These are phyloP conservation scores for Baryphthengus martii DNA, from an alignment of 2,113 vertebrate species.

Conservation along the genomic window DNA sequence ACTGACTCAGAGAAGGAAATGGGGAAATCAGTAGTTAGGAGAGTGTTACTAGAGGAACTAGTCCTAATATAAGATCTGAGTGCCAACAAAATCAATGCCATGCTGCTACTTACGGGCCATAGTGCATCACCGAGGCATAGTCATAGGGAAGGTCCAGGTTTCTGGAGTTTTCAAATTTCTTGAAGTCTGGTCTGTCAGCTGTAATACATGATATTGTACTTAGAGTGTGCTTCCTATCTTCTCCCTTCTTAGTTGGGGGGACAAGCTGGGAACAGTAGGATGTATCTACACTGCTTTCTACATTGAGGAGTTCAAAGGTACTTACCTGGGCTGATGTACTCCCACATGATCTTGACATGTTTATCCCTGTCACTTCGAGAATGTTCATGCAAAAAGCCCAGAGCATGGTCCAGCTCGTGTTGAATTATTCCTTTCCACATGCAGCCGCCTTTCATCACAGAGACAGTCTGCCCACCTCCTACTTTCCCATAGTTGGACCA, in stretches of 20 bases:
- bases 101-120: slow-evolving; percentile 61
- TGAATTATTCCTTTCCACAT: slow-evolving; percentile 83
- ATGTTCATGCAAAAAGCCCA: slow-evolving; percentile 86
- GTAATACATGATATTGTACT: neutral
- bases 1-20: neutral
- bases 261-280: neutral
- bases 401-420: slow-evolving; percentile 83
- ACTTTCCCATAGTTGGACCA: slow-evolving; percentile 82
- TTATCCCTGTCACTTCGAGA: slow-evolving; percentile 82
- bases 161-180: slow-evolving; percentile 47
- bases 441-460: slow-evolving; percentile 79
- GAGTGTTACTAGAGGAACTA: neutral
- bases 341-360: slow-evolving; percentile 81
- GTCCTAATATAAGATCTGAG: neutral
- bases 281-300: neutral
- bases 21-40: neutral
- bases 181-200: slow-evolving; percentile 63
- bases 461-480: slow-evolving; percentile 80
- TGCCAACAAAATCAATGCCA: neutral
- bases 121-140: slow-evolving; percentile 72
- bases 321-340: slow-evolving; percentile 78
- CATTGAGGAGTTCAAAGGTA: neutral
- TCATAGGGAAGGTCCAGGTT: slow-evolving; percentile 62
- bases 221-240: neutral
- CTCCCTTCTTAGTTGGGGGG: neutral